Evolutionary conservation across 2,888 invertebrate species (phyloP).

Genomic region (Myopa testacea): DNA sequence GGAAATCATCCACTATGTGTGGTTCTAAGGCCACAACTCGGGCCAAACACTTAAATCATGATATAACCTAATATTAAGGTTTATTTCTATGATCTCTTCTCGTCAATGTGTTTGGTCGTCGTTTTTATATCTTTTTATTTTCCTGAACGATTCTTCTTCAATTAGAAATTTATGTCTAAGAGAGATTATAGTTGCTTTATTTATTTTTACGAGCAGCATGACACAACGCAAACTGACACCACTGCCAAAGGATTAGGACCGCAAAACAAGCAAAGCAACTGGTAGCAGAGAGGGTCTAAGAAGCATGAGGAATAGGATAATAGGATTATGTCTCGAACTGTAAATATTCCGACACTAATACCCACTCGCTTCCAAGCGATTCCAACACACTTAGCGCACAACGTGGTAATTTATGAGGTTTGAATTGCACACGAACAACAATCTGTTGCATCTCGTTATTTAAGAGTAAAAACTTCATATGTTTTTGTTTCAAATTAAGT

Average conservation of each 20-base stretch:
- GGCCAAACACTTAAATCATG: no score
- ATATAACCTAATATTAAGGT: no score
- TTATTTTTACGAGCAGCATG: not conserved
- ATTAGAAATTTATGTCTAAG: no score
- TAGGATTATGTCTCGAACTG: constrained; percentile 27
- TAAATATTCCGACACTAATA: not conserved
- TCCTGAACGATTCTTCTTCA: no score
- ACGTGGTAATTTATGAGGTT: not conserved
- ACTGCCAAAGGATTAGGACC: not conserved
- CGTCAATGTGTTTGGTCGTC: no score
- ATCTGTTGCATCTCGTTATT: not conserved
- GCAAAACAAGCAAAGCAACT: not conserved
- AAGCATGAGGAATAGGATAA: constrained; percentile 29
- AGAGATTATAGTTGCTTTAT: no score
- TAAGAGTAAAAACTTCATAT: not conserved
- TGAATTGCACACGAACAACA: not conserved
- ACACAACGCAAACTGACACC: not conserved
- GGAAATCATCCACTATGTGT: no score
- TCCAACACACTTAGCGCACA: not conserved
- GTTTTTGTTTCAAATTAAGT: no score
- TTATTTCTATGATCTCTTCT: no score
- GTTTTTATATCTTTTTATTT: no score
- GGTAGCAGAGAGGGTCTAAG: not conserved
- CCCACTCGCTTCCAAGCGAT: not conserved
- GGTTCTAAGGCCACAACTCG: no score